Evolutionary conservation across 2,888 invertebrate species (phyloP), one percentile per base, ranked within the genome.

Genomic region (Theodoxus fluviatilis): DNA sequence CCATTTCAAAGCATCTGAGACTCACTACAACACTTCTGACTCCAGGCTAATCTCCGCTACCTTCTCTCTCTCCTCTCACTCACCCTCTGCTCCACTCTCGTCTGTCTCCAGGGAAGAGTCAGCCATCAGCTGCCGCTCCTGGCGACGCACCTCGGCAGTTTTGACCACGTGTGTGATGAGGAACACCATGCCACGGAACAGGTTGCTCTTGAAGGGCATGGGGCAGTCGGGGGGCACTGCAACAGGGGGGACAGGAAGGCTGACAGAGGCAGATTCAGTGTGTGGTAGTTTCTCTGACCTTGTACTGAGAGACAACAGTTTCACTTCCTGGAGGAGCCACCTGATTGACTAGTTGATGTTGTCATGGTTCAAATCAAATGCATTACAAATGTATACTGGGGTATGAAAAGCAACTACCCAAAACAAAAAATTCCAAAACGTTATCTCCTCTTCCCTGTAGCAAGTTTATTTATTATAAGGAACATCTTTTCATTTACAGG

Each of bases 161-260:
- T 80, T 82, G 22, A 79, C 78, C 4, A 79, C 81, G 64, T 82
- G 74, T 2, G 82, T 83, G 61, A 83, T 71, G 15, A 83, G 71
- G 67, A 83, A 81, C 6, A 72, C 71, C 47, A 80, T 74, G 1
- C 78, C 80, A 22, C 64, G 35, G 72, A 83, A 82, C 18, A 83
- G 67, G 37, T 73, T 72, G 37, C 71, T 3, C n/a, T n/a, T n/a
- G 9, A 47, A 31, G 3, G 22, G 22, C 38, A 25, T 18, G 37
- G 12, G 35, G 15, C 12, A 33, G 35, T 28, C 49, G 43, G 22
- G 35, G 18, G 18, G 40, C 25, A 71, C 71, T 64, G 75, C 75
- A 22, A 76, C 64, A 47, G 67, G 74, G 75, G 67, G 1, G 22
- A 68, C 31, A 12, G 28, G 33, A 28, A 9, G 18, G 28, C 22